Percentiles rank a stretch among this genome's conserved stretches.
Conservation (phyloP, 2,113 vertebrate species). For the Indicator indicator region DNA sequence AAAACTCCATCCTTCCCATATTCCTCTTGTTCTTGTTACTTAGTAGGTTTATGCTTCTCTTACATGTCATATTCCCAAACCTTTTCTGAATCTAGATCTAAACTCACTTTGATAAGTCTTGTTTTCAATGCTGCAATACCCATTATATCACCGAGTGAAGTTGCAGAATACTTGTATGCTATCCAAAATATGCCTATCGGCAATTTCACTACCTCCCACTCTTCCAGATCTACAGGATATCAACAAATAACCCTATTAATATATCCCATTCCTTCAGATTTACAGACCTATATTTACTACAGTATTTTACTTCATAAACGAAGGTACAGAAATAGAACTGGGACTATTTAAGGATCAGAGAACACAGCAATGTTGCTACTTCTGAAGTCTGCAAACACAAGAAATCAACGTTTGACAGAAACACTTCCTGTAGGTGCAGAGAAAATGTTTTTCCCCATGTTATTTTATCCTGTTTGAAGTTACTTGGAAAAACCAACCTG, state of each 20-base stretch:
- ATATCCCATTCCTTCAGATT: neutral
- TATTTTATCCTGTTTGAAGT: neutral
- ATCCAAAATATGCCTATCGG: neutral
- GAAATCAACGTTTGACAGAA: neutral
- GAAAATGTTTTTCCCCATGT: neutral
- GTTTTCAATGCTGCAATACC: neutral
- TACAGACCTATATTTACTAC: neutral
- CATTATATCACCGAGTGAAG: neutral
- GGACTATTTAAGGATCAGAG: neutral
- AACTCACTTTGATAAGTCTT: neutral
- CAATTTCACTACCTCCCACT: neutral
- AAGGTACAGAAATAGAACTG: neutral
- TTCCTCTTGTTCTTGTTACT: neutral
- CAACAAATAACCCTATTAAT: neutral
- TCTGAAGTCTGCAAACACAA: neutral
- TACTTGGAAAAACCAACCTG: neutral
- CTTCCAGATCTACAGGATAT: neutral
- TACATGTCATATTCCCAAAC: neutral
- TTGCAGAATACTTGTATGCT: neutral
- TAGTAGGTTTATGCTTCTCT: neutral
- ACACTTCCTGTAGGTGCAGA: neutral
- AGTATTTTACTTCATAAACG: neutral
- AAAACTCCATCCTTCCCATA: neutral
- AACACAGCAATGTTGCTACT: neutral
- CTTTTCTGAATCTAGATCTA: neutral